Percentiles rank a stretch among this genome's conserved stretches.
Conservation (phyloP, 92 coral and sea anemone species). For the Phymanthus crucifer region DNA sequence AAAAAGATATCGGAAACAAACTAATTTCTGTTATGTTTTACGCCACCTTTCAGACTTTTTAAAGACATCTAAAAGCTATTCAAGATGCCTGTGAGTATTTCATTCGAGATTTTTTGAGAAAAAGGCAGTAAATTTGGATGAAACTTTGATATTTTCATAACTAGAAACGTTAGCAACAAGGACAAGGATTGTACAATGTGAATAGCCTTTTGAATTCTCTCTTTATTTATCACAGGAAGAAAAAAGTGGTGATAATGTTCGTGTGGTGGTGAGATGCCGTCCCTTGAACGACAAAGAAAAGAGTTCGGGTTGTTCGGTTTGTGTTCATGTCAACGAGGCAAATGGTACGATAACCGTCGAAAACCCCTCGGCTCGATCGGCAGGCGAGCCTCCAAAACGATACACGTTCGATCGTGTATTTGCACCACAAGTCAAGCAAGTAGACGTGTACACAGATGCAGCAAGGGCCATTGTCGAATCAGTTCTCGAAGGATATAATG, state of each 20-base stretch:
- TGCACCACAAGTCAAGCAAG: constrained; percentile 84
- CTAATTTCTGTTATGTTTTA: constrained; percentile 2
- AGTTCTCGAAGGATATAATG: constrained; percentile 95
- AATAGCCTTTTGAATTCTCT: background rate
- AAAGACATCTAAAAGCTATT: background rate
- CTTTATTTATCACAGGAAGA: constrained; percentile 50
- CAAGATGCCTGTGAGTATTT: constrained; percentile 44
- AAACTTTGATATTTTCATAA: background rate
- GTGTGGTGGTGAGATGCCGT: constrained; percentile 99
- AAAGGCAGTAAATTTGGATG: background rate
- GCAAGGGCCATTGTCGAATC: constrained; percentile 95
- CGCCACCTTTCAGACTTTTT: background rate
- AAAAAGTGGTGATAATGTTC: constrained; percentile 83
- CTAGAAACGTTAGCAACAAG: constrained; percentile 17
- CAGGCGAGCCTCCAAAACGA: constrained; percentile 87
- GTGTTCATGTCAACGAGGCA: constrained; percentile 88
- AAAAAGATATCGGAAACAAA: background rate
- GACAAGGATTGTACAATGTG: background rate
- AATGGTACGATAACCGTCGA: constrained; percentile 81
- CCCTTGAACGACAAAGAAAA: constrained; percentile 94
- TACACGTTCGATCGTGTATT: constrained; percentile 97
- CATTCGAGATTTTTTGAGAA: background rate
- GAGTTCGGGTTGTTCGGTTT: constrained; percentile 65
- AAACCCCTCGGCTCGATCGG: constrained; percentile 64
- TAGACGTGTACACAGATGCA: constrained; percentile 96